A percentile compares a stretch with the other conserved stretches of the same genome.
Conservation (phyloP, 2,113 vertebrate species). For the Ginglymostoma cirratum region DNA sequence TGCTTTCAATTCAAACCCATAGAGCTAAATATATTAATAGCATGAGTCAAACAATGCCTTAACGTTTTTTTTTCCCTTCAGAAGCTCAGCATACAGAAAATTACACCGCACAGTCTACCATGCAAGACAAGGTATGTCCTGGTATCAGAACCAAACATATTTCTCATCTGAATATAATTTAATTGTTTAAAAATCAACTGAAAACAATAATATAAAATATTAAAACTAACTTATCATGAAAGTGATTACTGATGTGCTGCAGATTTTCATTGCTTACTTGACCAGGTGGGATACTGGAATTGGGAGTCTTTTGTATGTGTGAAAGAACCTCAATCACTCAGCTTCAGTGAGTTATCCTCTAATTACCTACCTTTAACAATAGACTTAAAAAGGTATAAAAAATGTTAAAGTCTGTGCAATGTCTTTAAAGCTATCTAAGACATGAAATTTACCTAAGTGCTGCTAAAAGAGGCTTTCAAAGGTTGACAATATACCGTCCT, state of each 20-base stretch:
- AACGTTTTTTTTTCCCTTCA: neutral
- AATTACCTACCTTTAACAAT: neutral
- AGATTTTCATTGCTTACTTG: no score
- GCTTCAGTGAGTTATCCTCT: constrained; percentile 7
- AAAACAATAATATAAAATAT: neutral
- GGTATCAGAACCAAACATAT: neutral
- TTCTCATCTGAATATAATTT: neutral
- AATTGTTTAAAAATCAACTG: neutral
- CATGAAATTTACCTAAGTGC: constrained; percentile 34
- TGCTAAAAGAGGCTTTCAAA: constrained; percentile 10
- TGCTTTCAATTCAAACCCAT: neutral
- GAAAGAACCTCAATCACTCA: constrained; percentile 29
- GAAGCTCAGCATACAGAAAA: neutral
- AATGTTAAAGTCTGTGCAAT: constrained; percentile 1
- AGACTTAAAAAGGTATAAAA: constrained; percentile 29
- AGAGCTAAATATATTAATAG: neutral
- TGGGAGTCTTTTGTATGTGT: neutral
- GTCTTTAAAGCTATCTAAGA: constrained; percentile 30
- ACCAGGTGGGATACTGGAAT: neutral
- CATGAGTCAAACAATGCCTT: neutral
- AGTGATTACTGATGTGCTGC: neutral
- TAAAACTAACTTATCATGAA: neutral
- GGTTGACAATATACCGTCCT: constrained; percentile 1
- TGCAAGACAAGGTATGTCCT: neutral
- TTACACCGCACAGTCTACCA: neutral